Evolutionary conservation across 2,113 vertebrate species (phyloP).

Genomic region (Brachypodius melanocephalos): DNA sequence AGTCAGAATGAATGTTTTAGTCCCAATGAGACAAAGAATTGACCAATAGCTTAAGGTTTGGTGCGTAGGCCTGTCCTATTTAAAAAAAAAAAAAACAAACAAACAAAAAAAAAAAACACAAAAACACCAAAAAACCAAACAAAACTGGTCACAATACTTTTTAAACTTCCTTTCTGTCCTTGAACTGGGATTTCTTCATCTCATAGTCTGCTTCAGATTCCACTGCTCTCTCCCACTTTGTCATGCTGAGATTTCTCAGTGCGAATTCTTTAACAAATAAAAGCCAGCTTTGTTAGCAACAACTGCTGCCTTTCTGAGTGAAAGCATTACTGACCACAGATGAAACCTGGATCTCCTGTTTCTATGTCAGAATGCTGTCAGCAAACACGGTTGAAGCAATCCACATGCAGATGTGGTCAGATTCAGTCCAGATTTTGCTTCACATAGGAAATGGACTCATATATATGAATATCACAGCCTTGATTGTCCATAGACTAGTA

Average conservation of each 20-base stretch:
- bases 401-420: not conserved
- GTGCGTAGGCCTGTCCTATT: not conserved
- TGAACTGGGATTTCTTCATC: not conserved
- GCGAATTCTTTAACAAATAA: not conserved
- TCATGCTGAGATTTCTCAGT: not conserved
- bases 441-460: not conserved
- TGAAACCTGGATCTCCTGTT: not conserved
- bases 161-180: not conserved
- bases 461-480: not conserved
- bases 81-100: not conserved
- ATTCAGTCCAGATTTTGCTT: not conserved
- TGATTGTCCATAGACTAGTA: not conserved
- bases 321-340: not conserved
- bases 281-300: not conserved
- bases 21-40: not conserved
- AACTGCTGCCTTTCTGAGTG: not conserved
- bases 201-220: not conserved
- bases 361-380: not conserved
- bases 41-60: not conserved
- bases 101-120: too few relatives aligned
- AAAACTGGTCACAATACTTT: not conserved
- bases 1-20: not conserved
- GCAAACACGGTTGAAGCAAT: not conserved
- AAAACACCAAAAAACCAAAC: too few relatives aligned
- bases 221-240: not conserved